Conservation (phyloP, 2,888 invertebrate genomes). For the Caenorhabditis plicata region DNA sequence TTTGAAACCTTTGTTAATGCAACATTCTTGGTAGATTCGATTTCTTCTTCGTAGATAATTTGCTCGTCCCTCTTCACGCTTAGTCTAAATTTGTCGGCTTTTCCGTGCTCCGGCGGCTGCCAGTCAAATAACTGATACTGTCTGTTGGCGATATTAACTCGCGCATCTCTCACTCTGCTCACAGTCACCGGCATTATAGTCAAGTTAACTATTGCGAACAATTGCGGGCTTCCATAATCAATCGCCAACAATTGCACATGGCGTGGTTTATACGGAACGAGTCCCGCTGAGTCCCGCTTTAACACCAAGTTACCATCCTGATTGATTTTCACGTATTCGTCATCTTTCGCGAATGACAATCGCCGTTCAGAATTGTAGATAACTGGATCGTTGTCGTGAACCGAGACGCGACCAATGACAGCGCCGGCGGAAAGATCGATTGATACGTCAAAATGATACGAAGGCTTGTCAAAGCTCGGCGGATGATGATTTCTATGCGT, state of each 20-base stretch:
- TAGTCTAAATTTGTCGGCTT: constrained; percentile 50
- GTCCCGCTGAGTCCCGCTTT: constrained; percentile 12
- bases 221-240: constrained; percentile 63
- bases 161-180: constrained; percentile 52
- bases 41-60: constrained; percentile 41
- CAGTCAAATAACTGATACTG: constrained; percentile 63
- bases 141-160: constrained; percentile 61
- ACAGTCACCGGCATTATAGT: constrained; percentile 62
- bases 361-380: constrained; percentile 62
- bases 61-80: constrained; percentile 28
- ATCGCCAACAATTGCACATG: constrained; percentile 51
- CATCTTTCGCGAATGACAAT: constrained; percentile 42
- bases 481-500: constrained; percentile 61
- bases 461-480: constrained; percentile 43
- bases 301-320: constrained; percentile 41
- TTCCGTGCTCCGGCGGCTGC: constrained; percentile 59
- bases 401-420: constrained; percentile 22
- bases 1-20: constrained; percentile 45
- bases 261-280: constrained; percentile 36
- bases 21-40: constrained; percentile 41
- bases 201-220: constrained; percentile 56
- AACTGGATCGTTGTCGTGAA: constrained; percentile 56
- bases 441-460: constrained; percentile 51
- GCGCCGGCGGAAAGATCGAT: constrained; percentile 21
- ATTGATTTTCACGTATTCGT: constrained; percentile 31